These are phyloP conservation scores for Amphiprion percula DNA, from an alignment of 2,113 vertebrate species.

Conservation along the genomic window DNA sequence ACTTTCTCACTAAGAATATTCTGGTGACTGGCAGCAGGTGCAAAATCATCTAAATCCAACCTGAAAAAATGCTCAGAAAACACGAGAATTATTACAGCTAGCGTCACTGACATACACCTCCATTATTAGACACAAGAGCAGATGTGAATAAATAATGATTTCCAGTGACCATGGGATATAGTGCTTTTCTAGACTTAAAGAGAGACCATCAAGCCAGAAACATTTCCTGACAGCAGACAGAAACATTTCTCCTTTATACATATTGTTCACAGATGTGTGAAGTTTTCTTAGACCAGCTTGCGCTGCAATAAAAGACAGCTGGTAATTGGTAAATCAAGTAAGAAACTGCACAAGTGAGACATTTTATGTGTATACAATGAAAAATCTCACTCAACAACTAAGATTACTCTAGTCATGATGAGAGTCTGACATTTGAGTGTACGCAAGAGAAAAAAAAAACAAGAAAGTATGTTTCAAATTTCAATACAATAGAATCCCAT, in stretches of 20 bases:
- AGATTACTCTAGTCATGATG: slow-evolving; percentile 54
- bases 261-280: slow-evolving; percentile 78
- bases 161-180: slow-evolving; percentile 45
- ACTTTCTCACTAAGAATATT: neutral
- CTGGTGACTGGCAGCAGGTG: slow-evolving; percentile 45
- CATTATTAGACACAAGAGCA: slow-evolving; percentile 22
- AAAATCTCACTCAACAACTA: slow-evolving; percentile 39
- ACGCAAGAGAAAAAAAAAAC: slow-evolving; percentile 41
- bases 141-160: slow-evolving; percentile 52
- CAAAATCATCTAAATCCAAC: slow-evolving; percentile 2
- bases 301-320: slow-evolving; percentile 60
- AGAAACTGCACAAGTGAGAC: slow-evolving; percentile 35
- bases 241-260: slow-evolving; percentile 58
- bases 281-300: slow-evolving; percentile 45
- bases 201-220: slow-evolving; percentile 53
- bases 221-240: slow-evolving; percentile 59
- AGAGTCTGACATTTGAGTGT: slow-evolving; percentile 33
- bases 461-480: slow-evolving; percentile 68
- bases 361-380: slow-evolving; percentile 26
- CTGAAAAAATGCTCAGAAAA: neutral
- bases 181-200: slow-evolving; percentile 59
- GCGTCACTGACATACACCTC: slow-evolving; percentile 37
- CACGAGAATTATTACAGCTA: slow-evolving; percentile 17
- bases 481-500: slow-evolving; percentile 61
- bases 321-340: slow-evolving; percentile 69